Evolutionary conservation across 2,113 vertebrate genomes (phyloP), one percentile per base, ranked within the genome.

Genomic region (Siniperca chuatsi): DNA sequence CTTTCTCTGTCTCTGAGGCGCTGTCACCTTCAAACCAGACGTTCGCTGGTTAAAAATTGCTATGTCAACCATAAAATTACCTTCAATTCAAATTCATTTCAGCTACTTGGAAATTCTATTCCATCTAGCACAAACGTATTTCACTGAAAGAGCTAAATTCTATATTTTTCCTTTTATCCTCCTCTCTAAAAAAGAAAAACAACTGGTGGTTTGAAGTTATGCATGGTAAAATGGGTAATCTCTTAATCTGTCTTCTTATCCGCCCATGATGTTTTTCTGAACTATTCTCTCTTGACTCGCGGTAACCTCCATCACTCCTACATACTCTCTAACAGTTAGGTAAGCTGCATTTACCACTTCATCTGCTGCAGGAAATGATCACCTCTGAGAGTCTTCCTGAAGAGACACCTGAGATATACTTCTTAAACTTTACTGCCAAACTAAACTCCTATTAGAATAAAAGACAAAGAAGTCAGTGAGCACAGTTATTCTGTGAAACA

Each of bases 21-120:
- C 48, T 37, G 55, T 80, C 84, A 89, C 68, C 76, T 77, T 87
- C 67, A 72, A 62, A 66, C 55, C 57, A 75, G 29, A 85, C 78
- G 37, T 33, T 76, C 4, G 25, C 86, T 44, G 80, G 29, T 81
- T 70, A 80, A 78, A 88, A 86, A 91, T 85, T 82, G 77, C 57
- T 73, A 76, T 88, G 86, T 92, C 89, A 90, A 90, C 90, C 92
- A 91, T 90, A 91, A 90, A 91, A 94, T 90, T 80, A 90, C 80
- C 74, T 87, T 80, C 81, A 73, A 85, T 91, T 90, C 76, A 91
- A 89, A 89, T 91, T 90, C 78, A 77, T 68, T 80, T 79, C 65
- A 89, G 70, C 81, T 82, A 62, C 72, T 87, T 85, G 44, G 61
- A 75, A 91, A 84, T 85, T 89, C 54, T 64, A 70, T 85, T 76